Percentiles rank a stretch among this genome's conserved stretches.
Evolutionary conservation across 30 jellyfish, hydroid and myxozoan genomes (phyloP).

Genomic region (Cassiopea xamachana): DNA sequence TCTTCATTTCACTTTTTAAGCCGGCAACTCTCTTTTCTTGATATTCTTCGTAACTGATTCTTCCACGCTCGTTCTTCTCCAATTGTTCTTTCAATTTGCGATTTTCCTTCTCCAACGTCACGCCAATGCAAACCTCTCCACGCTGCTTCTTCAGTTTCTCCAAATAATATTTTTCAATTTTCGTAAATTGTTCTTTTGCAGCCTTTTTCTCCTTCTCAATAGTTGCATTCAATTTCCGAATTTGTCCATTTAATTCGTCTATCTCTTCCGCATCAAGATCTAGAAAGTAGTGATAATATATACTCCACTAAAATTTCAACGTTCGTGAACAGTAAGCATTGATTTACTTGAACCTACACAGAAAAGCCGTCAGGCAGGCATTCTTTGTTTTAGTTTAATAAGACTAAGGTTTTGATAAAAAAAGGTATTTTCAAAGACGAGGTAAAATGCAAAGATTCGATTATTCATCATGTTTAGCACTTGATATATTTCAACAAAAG

Average conservation of each 20-base stretch:
- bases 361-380: too few species aligned
- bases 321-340: too few species aligned
- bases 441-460: too few species aligned
- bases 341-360: too few species aligned
- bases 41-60: conserved; percentile 29
- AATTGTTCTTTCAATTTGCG: conserved; percentile 10
- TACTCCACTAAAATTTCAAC: too few species aligned
- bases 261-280: conserved; percentile 18
- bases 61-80: conserved; percentile 28
- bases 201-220: conserved; percentile 2
- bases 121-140: conserved; percentile 13
- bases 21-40: conserved; percentile 60
- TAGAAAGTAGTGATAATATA: too few species aligned
- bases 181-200: conserved; percentile 15
- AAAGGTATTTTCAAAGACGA: too few species aligned
- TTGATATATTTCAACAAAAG: too few species aligned
- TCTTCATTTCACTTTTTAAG: conserved; percentile 33
- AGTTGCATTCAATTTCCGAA: not conserved
- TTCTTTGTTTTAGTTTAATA: too few species aligned
- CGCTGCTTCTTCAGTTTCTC: conserved; percentile 5
- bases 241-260: not conserved
- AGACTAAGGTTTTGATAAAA: too few species aligned
- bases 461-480: too few species aligned
- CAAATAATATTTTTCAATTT: not conserved
- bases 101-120: conserved; percentile 38